phyloP scores from a whole-genome alignment of 2,888 invertebrate genomes.

The Hyposoter dolosus region DNA sequence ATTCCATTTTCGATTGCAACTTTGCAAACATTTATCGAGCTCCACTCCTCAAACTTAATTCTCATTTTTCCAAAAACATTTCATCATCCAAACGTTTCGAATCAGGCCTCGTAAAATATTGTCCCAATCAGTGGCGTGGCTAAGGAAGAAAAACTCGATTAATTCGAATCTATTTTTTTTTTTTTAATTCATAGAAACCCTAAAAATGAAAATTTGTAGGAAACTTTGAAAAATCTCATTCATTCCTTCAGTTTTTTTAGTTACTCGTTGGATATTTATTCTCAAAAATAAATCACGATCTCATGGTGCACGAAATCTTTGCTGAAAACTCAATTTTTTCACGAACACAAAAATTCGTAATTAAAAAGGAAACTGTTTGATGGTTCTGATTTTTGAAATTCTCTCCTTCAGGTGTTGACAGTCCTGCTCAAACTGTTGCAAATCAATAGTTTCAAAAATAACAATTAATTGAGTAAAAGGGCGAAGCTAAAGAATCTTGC shows the following conservation, averaged over 20 bases:
- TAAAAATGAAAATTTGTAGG: neutral
- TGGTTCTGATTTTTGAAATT: conserved; percentile 1
- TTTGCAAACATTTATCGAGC: neutral
- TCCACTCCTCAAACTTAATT: conserved; percentile 4
- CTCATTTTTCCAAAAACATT: neutral
- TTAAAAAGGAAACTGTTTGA: conserved; percentile 70
- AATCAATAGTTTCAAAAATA: conserved; percentile 30
- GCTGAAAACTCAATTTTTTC: conserved; percentile 25
- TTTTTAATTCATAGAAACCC: neutral
- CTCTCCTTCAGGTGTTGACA: neutral
- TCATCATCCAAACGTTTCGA: conserved; percentile 35
- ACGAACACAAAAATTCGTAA: conserved; percentile 54
- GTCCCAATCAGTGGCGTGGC: neutral
- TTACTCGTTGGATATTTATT: neutral
- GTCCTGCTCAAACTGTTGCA: conserved; percentile 3
- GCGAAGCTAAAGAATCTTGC: neutral
- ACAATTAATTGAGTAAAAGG: conserved; percentile 7
- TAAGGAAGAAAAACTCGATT: conserved; percentile 28
- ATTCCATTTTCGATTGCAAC: conserved; percentile 39
- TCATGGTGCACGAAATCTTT: neutral
- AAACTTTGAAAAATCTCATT: neutral
- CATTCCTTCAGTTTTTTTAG: neutral
- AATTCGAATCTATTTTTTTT: conserved; percentile 6
- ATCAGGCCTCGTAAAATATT: conserved; percentile 6
- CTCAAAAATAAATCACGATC: neutral